Percentiles rank a stretch among this genome's conserved stretches.
These are phyloP conservation scores for Trematomus loennbergii DNA, from an alignment of 2,113 vertebrate genomes.

Conservation along the genomic window DNA sequence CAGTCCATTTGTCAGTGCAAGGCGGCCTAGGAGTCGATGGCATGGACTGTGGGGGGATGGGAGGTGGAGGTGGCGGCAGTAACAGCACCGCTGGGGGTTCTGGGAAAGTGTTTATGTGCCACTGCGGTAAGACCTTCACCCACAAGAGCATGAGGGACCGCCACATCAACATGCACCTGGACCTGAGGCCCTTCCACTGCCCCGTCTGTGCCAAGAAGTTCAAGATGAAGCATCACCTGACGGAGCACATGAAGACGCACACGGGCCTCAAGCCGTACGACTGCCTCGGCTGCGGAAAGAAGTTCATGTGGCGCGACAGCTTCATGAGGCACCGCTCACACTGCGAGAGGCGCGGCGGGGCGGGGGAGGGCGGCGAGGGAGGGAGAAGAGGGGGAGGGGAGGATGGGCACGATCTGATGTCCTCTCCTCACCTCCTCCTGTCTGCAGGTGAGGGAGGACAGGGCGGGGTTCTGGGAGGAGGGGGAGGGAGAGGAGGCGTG, in stretches of 20 bases:
- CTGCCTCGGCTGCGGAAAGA: slow-evolving; percentile 90
- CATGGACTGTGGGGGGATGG: slow-evolving; percentile 46
- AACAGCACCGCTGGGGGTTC: slow-evolving; percentile 50
- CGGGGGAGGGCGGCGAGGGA: slow-evolving; percentile 34
- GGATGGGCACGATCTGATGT: slow-evolving; percentile 59
- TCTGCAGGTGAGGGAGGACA: slow-evolving; percentile 70
- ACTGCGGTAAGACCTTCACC: slow-evolving; percentile 94
- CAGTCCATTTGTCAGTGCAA: slow-evolving; percentile 77
- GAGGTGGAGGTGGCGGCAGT: slow-evolving; percentile 42
- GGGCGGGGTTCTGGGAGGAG: slow-evolving; percentile 37
- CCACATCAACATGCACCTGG: slow-evolving; percentile 96
- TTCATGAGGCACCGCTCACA: slow-evolving; percentile 93
- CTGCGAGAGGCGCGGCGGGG: slow-evolving; percentile 87
- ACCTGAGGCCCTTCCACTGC: slow-evolving; percentile 93
- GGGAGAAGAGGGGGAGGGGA: slow-evolving; percentile 40
- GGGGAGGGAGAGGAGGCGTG: slow-evolving; percentile 57
- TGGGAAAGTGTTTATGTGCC: slow-evolving; percentile 93
- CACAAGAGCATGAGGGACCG: slow-evolving; percentile 95
- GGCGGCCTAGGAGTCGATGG: slow-evolving; percentile 61
- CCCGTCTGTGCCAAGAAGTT: slow-evolving; percentile 94
- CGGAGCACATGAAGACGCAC: slow-evolving; percentile 97
- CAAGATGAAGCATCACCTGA: slow-evolving; percentile 98
- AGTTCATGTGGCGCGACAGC: slow-evolving; percentile 97
- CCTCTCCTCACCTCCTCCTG: slow-evolving; percentile 74
- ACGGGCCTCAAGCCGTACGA: slow-evolving; percentile 93